phyloP scores from a whole-genome alignment of 2,797 vertebrate genomes.

The Antennarius maculatus region DNA sequence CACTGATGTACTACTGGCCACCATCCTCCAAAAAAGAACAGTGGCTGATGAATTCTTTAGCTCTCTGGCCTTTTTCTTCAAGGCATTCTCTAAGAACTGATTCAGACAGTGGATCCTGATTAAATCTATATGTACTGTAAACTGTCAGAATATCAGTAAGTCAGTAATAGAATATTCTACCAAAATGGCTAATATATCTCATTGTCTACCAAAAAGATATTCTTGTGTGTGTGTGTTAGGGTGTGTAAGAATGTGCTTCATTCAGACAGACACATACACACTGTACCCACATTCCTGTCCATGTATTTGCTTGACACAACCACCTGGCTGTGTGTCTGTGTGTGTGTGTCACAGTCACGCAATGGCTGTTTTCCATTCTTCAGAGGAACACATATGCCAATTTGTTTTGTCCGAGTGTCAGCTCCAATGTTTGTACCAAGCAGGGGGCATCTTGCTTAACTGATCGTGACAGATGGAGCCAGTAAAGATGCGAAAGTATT shows the following conservation, averaged over 20 bases:
- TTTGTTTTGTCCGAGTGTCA: conserved; percentile 69
- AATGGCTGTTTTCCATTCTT: conserved; percentile 20
- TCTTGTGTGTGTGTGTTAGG: not conserved
- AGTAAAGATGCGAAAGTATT: conserved; percentile 59
- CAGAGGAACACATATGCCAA: conserved; percentile 66
- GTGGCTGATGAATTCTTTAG: not conserved
- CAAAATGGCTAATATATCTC: not conserved
- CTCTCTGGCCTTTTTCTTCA: not conserved
- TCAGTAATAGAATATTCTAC: not conserved
- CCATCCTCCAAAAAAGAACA: too few species aligned
- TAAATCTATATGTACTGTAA: not conserved
- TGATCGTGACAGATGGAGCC: conserved; percentile 71
- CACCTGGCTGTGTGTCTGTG: conserved; percentile 48
- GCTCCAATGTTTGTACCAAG: conserved; percentile 55
- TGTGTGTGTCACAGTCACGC: conserved; percentile 17
- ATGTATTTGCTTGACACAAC: conserved; percentile 53
- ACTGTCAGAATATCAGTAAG: not conserved
- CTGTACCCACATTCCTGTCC: conserved; percentile 21
- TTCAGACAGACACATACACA: not conserved
- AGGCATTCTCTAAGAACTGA: not conserved
- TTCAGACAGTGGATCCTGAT: not conserved
- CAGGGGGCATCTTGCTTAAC: conserved; percentile 69
- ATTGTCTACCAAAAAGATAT: not conserved
- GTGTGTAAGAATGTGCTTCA: not conserved
- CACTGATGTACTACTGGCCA: not conserved